Base-by-base conservation (phyloP, 2,113 vertebrate genomes). In the Heptranchias perlo region DNA sequence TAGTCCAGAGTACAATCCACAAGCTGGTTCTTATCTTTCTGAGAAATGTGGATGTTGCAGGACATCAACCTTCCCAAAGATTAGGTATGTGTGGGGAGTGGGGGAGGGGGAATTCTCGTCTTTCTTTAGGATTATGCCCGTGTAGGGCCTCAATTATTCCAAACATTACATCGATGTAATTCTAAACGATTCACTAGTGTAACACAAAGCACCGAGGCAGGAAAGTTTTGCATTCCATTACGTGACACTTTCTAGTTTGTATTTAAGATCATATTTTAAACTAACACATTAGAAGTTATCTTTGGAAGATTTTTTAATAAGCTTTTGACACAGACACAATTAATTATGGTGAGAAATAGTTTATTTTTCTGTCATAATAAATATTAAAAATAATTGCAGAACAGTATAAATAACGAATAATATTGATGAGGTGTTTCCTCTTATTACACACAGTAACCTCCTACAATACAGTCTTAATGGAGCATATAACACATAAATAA, bases 331-430 rank as follows among this genome's bases (percentile, higher is more conserved):
- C 18, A 21, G 6, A 64, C 35, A 93, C 58, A 62, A 62, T 93
- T 62, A 10, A 62, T 39, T 39, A 23, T 93, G 58, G 16, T 93
- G 61, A 64, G 16, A 93, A 62, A 93, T 39, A 10, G 35, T 62
- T 93, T 93, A 93, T 93, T 93, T 61, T 92, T 54, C 4, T 35
- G 61, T n/a, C n/a, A 61, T 58, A 35, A 61, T 92, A 92, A 92
- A 92, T 61, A 61, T 35, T 7, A 61, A 25, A 52, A 92, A n/a
- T n/a, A 61, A 61, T 18, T 62, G 5, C 58, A 93, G 39, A 62
- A 62, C n/a, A 11, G 14, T 39, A 47, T 62, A 93, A 93, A 93
- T 93, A 93, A 93, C 39, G 8, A 44, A 23, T 31, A 58, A 54
- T 73, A 73, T 76, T n/a, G 39, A 39, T 5, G n/a, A 18, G 16